Evolutionary conservation across 1,140 invertebrate genomes (phyloP).

Genomic region (Oscheius sp.): DNA sequence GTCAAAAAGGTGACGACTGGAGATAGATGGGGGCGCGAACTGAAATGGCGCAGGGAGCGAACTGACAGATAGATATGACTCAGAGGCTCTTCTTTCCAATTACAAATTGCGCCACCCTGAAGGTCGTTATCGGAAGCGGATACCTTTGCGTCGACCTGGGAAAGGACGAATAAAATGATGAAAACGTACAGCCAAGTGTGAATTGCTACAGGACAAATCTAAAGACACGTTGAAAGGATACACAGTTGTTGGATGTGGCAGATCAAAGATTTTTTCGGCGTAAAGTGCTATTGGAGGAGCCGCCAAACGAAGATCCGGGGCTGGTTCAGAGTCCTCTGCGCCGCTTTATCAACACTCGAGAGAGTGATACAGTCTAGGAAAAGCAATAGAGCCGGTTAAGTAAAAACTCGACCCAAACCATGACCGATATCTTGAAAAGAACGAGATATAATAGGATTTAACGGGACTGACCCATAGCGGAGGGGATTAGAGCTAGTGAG

Average conservation of each 20-base stretch:
- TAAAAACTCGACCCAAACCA: no score
- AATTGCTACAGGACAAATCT: no score
- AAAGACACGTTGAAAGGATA: no score
- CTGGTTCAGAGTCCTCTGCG: constrained; percentile 10
- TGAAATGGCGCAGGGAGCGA: background rate
- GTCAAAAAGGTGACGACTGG: background rate
- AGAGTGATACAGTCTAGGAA: background rate
- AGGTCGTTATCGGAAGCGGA: no score
- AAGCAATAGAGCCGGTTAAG: no score
- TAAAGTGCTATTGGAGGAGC: background rate
- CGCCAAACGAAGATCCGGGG: background rate
- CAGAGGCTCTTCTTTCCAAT: no score
- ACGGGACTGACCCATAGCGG: background rate
- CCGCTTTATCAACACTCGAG: constrained; percentile 5
- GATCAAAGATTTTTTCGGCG: no score
- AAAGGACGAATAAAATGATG: no score
- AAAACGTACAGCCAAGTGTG: no score
- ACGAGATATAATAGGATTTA: background rate
- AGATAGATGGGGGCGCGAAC: background rate
- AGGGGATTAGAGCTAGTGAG: background rate
- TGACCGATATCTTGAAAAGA: background rate
- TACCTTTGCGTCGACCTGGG: no score
- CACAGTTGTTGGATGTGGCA: no score
- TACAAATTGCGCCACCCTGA: no score
- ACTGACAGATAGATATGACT: background rate